These are phyloP conservation scores for Agrypnus murinus DNA, from an alignment of 2,888 invertebrate species.

Conservation along the genomic window DNA sequence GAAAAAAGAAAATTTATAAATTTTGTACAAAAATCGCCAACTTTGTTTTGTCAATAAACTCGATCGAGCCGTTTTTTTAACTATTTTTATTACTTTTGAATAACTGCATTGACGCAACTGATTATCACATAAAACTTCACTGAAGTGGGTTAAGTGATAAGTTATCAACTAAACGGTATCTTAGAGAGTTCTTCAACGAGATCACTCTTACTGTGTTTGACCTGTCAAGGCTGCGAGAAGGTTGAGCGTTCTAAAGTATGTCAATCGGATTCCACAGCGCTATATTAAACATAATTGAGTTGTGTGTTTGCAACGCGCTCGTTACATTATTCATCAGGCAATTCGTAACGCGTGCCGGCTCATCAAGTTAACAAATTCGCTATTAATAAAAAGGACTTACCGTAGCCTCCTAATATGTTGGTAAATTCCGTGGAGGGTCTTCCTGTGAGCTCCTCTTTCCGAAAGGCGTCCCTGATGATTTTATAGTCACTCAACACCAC, in stretches of 20 bases:
- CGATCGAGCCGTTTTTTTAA: background rate
- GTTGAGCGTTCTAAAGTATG: constrained; percentile 62
- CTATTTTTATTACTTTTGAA: constrained; percentile 13
- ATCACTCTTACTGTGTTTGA: constrained; percentile 66
- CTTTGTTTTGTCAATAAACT: constrained; percentile 20
- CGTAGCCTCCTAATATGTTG: constrained; percentile 90
- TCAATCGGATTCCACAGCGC: constrained; percentile 62
- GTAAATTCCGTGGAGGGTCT: constrained; percentile 90
- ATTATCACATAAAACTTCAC: constrained; percentile 42
- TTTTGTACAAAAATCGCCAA: background rate
- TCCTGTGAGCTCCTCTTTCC: constrained; percentile 90
- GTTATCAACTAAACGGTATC: constrained; percentile 31
- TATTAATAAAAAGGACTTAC: constrained; percentile 76
- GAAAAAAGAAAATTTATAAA: background rate
- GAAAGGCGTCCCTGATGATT: constrained; percentile 89
- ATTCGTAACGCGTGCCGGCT: constrained; percentile 51
- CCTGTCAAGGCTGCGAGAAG: constrained; percentile 66
- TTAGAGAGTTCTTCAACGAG: constrained; percentile 49
- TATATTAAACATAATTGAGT: constrained; percentile 54
- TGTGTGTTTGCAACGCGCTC: constrained; percentile 48
- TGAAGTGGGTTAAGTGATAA: constrained; percentile 55
- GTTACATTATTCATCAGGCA: constrained; percentile 55
- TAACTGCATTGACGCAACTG: constrained; percentile 32
- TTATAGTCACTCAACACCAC: constrained; percentile 92
- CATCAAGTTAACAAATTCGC: constrained; percentile 54